Conservation (phyloP, 2,113 vertebrate species). For the Muntiacus muntjak region DNA sequence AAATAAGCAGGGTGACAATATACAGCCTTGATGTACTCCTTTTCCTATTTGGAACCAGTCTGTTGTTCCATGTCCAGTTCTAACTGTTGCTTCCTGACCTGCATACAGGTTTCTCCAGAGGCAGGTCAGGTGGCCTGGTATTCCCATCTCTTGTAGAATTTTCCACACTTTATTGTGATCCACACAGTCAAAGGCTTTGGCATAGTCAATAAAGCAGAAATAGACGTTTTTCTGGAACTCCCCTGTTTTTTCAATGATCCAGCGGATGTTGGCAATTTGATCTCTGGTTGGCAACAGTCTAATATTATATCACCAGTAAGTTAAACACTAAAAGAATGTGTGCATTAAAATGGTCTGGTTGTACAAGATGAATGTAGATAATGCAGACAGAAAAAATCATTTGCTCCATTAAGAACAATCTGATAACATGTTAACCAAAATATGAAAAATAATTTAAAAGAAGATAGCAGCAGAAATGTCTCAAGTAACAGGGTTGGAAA, state of each 20-base stretch:
- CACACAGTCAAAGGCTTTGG: background rate
- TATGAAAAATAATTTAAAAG: background rate
- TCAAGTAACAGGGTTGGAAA: background rate
- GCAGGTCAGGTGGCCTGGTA: background rate
- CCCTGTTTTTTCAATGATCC: background rate
- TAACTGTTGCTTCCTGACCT: background rate
- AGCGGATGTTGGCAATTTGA: background rate
- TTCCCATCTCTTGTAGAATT: background rate
- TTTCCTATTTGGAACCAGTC: background rate
- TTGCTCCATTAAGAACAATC: slow-evolving; percentile 13
- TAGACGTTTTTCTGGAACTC: background rate
- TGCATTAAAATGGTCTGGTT: background rate
- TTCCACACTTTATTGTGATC: background rate
- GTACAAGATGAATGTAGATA: background rate
- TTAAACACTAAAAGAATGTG: background rate
- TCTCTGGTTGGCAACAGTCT: background rate
- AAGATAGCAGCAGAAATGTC: background rate
- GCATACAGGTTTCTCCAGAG: background rate
- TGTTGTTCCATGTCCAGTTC: background rate
- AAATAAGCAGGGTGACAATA: background rate
- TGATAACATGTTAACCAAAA: background rate
- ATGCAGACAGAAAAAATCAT: background rate
- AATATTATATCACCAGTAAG: background rate
- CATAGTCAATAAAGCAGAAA: background rate
- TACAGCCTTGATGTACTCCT: background rate